A percentile compares a stretch with the other conserved stretches of the same genome.
Evolutionary conservation across 1,140 invertebrate genomes (phyloP).

Genomic region (Acromyrmex charruanus): DNA sequence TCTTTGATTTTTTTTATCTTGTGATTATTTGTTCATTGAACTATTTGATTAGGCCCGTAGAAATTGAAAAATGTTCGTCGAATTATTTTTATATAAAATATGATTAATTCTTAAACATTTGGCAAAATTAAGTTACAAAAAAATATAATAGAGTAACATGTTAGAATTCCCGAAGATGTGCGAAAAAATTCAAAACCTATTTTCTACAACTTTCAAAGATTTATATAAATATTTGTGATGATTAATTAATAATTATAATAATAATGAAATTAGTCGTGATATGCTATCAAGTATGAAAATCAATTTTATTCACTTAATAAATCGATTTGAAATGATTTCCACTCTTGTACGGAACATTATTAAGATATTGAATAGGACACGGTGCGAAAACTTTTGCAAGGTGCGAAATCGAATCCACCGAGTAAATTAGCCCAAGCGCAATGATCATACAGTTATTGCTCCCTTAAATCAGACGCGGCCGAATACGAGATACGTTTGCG

Average conservation of each 20-base stretch:
- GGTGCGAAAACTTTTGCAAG: constrained; percentile 45
- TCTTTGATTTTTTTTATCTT: neutral
- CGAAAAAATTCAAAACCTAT: too few species aligned
- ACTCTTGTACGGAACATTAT: constrained; percentile 6
- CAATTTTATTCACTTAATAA: constrained; percentile 15
- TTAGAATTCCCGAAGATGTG: neutral
- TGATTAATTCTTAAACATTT: neutral
- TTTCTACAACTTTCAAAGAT: too few species aligned
- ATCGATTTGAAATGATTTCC: neutral
- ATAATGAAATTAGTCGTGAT: neutral
- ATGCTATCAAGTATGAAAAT: neutral
- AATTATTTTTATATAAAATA: neutral
- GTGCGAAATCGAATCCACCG: constrained; percentile 49
- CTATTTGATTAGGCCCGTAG: too few species aligned
- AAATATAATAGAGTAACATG: neutral
- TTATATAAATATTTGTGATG: neutral
- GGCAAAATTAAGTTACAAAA: constrained; percentile 6
- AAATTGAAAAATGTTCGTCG: neutral
- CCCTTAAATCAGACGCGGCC: constrained; percentile 77
- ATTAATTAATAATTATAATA: too few species aligned
- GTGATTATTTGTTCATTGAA: neutral
- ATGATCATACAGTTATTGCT: constrained; percentile 57
- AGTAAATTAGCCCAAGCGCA: constrained; percentile 50
- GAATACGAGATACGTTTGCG: constrained; percentile 76
- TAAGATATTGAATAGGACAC: constrained; percentile 24